These are phyloP conservation scores for Lophura swinhoii DNA, from an alignment of 2,797 vertebrate species.

Conservation along the genomic window DNA sequence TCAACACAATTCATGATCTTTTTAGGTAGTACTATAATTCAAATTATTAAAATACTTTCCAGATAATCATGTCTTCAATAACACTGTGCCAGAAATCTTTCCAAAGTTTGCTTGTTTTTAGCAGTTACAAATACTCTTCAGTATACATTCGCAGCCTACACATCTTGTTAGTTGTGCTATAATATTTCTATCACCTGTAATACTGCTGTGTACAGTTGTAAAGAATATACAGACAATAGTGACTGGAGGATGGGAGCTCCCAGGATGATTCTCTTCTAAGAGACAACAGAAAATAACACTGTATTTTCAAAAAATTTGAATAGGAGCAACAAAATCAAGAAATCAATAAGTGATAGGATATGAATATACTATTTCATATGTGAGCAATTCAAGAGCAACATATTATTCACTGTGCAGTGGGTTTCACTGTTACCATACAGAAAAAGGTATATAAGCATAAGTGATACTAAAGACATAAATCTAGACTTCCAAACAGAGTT, in stretches of 20 bases:
- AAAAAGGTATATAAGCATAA: not conserved
- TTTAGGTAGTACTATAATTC: not conserved
- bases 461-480: not conserved
- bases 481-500: not conserved
- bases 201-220: not conserved
- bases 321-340: slow-evolving; percentile 6
- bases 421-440: not conserved
- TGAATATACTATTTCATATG: not conserved
- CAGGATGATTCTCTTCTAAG: not conserved
- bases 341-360: not conserved
- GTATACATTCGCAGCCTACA: not conserved
- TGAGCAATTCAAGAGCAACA: not conserved
- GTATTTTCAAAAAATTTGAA: not conserved
- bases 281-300: not conserved
- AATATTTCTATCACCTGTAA: not conserved
- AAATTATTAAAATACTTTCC: not conserved
- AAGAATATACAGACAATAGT: not conserved
- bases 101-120: not conserved
- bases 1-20: not conserved
- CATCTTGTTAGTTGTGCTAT: not conserved
- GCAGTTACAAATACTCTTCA: not conserved
- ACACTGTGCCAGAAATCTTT: not conserved
- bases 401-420: not conserved
- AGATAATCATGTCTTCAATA: not conserved
- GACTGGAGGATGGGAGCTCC: not conserved